Conservation (phyloP, 1,140 invertebrate genomes). For the Hypsibius dujardini region DNA sequence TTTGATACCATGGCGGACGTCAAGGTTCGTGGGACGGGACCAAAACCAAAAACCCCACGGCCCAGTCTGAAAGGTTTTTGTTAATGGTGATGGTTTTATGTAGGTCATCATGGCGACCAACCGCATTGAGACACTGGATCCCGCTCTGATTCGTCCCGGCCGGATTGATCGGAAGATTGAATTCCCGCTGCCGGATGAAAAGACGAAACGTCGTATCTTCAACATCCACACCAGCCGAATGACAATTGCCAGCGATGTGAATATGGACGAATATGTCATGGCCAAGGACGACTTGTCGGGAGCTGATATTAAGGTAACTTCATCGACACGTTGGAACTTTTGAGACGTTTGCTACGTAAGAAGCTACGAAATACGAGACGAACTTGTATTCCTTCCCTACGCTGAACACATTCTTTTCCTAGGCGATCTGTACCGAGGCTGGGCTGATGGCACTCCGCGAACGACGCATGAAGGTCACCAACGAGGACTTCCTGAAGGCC, state of each 20-base stretch:
- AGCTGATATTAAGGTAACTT: conserved; percentile 54
- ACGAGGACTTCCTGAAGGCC: conserved; percentile 97
- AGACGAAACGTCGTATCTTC: conserved; percentile 93
- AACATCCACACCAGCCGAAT: conserved; percentile 94
- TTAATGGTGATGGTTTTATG: conserved; percentile 22
- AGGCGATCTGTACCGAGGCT: conserved; percentile 99
- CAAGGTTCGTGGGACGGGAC: conserved; percentile 50
- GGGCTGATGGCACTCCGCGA: conserved; percentile 92
- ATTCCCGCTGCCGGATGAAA: conserved; percentile 96
- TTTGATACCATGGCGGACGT: conserved; percentile 92
- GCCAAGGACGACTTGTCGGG: conserved; percentile 98
- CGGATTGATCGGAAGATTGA: conserved; percentile 98
- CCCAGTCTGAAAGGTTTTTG: too few species aligned
- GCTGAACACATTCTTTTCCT: conserved; percentile 27
- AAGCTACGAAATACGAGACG: background rate
- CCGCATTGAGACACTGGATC: conserved; percentile 95
- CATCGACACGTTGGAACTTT: background rate
- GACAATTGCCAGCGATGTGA: conserved; percentile 92
- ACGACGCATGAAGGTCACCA: conserved; percentile 96
- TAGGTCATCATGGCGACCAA: conserved; percentile 99
- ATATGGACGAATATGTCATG: conserved; percentile 93
- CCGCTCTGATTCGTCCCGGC: conserved; percentile 91
- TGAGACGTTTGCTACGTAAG: conserved; percentile 19
- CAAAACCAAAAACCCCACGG: conserved; percentile 11
- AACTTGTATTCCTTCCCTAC: conserved; percentile 17